Percentiles rank a stretch among this genome's conserved stretches.
Conservation (phyloP, 1,140 invertebrate genomes). For the Sitophilus oryzae region DNA sequence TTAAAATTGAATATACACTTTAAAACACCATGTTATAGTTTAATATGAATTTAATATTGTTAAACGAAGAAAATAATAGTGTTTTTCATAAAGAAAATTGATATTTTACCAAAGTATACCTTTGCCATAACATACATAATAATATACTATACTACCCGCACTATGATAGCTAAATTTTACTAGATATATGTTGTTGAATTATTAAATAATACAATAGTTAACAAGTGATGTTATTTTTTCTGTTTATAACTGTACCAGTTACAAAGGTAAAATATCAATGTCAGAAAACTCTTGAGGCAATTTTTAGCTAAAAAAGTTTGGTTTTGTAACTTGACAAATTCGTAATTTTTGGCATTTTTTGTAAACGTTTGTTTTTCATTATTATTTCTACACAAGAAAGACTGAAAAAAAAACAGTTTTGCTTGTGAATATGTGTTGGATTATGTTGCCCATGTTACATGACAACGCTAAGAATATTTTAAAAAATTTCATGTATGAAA, state of each 20-base stretch:
- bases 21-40: no score
- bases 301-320: slow-evolving; percentile 12
- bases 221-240: slow-evolving; percentile 12
- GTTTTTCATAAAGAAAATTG: no score
- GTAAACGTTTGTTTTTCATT: slow-evolving; percentile 1
- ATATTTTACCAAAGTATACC: slow-evolving; percentile 10
- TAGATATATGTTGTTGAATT: slow-evolving; percentile 17
- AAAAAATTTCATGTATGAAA: no score
- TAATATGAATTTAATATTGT: no score
- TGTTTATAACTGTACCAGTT: slow-evolving; percentile 7
- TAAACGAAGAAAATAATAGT: no score
- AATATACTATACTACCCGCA: slow-evolving; percentile 6
- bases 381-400: no score
- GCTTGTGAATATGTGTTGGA: no score
- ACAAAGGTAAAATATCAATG: slow-evolving; percentile 12
- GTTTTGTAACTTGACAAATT: slow-evolving; percentile 13
- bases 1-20: no score
- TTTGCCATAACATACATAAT: slow-evolving; percentile 11
- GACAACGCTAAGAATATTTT: no score
- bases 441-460: no score
- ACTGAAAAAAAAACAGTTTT: no score
- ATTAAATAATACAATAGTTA: slow-evolving; percentile 21
- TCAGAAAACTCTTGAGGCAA: slow-evolving; percentile 13
- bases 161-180: slow-evolving; percentile 12
- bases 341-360: slow-evolving; percentile 3